phyloP scores from a whole-genome alignment of 1,140 invertebrate species.

The Periplaneta americana region DNA sequence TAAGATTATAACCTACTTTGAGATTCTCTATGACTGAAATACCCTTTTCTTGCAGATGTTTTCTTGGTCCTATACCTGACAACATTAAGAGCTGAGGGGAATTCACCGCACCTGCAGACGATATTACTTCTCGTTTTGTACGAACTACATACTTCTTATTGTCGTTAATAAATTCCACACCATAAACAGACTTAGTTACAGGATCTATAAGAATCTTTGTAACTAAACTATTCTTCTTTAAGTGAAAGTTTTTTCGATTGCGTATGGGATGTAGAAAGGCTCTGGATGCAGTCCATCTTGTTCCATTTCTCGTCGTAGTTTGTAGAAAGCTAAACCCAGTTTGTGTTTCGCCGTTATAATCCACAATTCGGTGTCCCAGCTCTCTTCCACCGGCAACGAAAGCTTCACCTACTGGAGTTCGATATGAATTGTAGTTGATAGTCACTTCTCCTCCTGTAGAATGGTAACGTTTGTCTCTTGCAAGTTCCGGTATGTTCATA shows the following conservation, averaged over 20 bases:
- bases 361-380: constrained; percentile 57
- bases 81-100: constrained; percentile 62
- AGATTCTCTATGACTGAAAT: constrained; percentile 51
- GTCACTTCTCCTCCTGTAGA: constrained; percentile 40
- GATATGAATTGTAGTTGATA: constrained; percentile 44
- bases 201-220: constrained; percentile 39
- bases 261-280: constrained; percentile 56
- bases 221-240: constrained; percentile 57
- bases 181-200: constrained; percentile 27
- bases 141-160: constrained; percentile 25
- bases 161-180: constrained; percentile 41
- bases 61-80: constrained; percentile 60
- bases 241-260: constrained; percentile 59
- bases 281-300: constrained; percentile 54
- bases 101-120: constrained; percentile 55
- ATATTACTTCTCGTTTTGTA: constrained; percentile 49
- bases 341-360: constrained; percentile 71
- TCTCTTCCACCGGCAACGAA: constrained; percentile 62
- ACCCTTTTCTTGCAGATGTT: constrained; percentile 43
- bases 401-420: constrained; percentile 55
- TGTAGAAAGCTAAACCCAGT: constrained; percentile 46
- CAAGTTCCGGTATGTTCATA: constrained; percentile 3
- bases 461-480: constrained; percentile 60
- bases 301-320: constrained; percentile 56
- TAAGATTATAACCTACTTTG: constrained; percentile 66